Conservation (phyloP, 2,797 vertebrate species). For the Muscicapa comitata region DNA sequence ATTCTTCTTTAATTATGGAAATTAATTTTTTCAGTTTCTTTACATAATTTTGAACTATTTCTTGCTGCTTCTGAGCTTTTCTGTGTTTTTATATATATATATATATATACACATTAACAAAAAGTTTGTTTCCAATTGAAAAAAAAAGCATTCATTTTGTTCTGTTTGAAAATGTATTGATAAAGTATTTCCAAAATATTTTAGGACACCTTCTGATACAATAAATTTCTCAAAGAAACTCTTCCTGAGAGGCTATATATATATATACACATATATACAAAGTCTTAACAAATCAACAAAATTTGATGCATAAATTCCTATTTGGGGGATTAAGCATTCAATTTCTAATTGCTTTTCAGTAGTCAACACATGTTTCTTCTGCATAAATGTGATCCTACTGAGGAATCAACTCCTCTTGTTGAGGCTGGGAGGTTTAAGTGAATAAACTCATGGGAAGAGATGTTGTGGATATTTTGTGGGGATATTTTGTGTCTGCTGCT, state of each 20-base stretch:
- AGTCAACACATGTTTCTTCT: not conserved
- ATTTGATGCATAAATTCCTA: not conserved
- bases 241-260: not conserved
- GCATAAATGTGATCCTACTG: not conserved
- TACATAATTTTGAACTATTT: not conserved
- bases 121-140: not conserved
- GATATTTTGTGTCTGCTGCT: not conserved
- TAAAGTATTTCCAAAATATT: not conserved
- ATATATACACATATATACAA: rapidly evolving
- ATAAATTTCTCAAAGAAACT: not conserved
- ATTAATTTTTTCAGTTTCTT: not conserved
- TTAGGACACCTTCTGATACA: not conserved
- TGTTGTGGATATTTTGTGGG: not conserved
- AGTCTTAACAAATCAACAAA: not conserved
- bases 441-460: not conserved
- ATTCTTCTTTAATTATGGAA: not conserved
- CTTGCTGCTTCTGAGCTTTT: not conserved
- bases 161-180: not conserved
- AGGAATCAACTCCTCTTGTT: not conserved
- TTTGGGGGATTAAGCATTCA: not conserved
- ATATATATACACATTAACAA: not conserved
- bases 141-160: not conserved
- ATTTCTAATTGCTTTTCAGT: not conserved
- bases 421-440: not conserved
- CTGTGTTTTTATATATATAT: not conserved